These are phyloP conservation scores for Drosophila merina DNA, from an alignment of 2,888 invertebrate species.

Conservation along the genomic window DNA sequence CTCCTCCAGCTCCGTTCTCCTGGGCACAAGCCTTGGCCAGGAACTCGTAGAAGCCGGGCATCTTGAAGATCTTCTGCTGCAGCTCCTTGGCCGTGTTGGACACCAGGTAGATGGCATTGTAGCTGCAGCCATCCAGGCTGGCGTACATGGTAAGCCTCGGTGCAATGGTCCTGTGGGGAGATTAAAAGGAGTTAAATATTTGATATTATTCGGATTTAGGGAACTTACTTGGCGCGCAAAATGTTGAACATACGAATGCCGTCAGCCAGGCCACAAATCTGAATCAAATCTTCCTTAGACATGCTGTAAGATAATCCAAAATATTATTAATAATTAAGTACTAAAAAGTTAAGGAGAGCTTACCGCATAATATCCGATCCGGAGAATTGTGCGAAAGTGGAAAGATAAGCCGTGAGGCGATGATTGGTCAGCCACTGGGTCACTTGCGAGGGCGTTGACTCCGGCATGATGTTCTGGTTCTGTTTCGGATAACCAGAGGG, in stretches of 20 bases:
- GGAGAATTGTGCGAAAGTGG: constrained; percentile 93
- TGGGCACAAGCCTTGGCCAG: constrained; percentile 76
- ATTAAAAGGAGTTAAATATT: neutral
- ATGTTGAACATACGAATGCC: constrained; percentile 97
- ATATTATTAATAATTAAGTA: neutral
- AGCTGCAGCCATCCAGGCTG: constrained; percentile 88
- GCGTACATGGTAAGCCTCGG: constrained; percentile 94
- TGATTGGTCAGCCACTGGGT: constrained; percentile 91
- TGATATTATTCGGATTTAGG: neutral
- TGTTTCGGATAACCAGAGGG: constrained; percentile 58
- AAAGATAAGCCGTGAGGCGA: constrained; percentile 90
- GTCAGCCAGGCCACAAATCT: constrained; percentile 96
- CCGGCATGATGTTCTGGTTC: constrained; percentile 86
- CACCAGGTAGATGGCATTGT: constrained; percentile 92
- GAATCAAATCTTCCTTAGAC: constrained; percentile 95
- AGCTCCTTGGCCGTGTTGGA: constrained; percentile 88
- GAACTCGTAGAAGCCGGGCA: constrained; percentile 85
- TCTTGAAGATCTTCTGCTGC: constrained; percentile 86
- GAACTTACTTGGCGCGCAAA: constrained; percentile 91
- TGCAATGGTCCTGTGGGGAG: constrained; percentile 86
- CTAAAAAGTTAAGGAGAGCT: too few relatives aligned
- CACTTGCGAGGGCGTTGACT: constrained; percentile 89
- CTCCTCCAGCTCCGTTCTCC: constrained; percentile 58
- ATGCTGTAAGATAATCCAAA: constrained; percentile 84
- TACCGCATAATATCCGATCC: constrained; percentile 94